These are phyloP conservation scores for Nephrotoma appendiculata DNA, from an alignment of 2,888 invertebrate genomes.

Conservation along the genomic window DNA sequence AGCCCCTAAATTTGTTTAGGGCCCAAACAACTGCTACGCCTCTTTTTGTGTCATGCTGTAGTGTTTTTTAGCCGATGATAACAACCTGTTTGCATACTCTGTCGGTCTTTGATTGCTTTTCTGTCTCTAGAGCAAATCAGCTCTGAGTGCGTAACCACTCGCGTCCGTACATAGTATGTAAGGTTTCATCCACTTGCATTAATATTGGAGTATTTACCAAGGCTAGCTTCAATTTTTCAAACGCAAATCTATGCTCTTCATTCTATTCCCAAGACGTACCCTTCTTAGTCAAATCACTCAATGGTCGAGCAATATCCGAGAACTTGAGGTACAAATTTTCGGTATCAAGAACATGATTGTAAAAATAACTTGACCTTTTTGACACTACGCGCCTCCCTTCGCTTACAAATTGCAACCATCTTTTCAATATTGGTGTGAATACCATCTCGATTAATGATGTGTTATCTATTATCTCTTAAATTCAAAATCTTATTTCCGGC, in stretches of 20 bases:
- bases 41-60: too few species aligned
- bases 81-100: too few species aligned
- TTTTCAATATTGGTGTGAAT: too few species aligned
- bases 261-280: conserved; percentile 16
- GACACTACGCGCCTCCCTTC: conserved; percentile 13
- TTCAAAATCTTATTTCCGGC: background rate
- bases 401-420: conserved; percentile 9
- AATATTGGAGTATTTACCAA: conserved; percentile 9
- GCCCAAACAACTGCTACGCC: too few species aligned
- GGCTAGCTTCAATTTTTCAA: conserved; percentile 10
- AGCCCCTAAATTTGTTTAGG: too few species aligned
- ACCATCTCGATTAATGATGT: too few species aligned
- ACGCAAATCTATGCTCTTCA: conserved; percentile 13
- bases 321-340: conserved; percentile 21
- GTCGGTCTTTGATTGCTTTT: too few species aligned
- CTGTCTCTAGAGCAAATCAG: too few species aligned
- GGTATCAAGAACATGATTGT: conserved; percentile 17
- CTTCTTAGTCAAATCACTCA: conserved; percentile 11
- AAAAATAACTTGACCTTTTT: conserved; percentile 12
- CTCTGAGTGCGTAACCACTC: too few species aligned
- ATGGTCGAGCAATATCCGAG: background rate
- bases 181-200: conserved; percentile 8
- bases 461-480: conserved; percentile 14
- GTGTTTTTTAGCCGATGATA: too few species aligned
- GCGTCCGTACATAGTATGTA: conserved; percentile 17